Conservation (phyloP, 2,888 invertebrate species). For the Melieria crassipennis region DNA sequence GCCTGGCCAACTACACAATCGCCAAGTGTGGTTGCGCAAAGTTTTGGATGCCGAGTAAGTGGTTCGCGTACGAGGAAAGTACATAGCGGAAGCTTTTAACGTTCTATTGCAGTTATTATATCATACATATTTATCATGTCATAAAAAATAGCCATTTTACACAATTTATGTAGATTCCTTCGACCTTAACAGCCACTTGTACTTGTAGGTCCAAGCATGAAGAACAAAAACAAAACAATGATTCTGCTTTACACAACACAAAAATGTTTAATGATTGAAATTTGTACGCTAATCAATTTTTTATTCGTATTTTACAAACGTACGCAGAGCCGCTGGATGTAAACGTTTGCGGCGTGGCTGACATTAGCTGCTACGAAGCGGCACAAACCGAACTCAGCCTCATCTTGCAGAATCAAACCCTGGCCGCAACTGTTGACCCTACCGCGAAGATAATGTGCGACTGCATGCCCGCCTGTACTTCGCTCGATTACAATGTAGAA, state of each 20-base stretch:
- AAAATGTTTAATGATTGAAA: not conserved
- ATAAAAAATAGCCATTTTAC: no score
- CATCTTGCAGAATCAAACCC: constrained; percentile 56
- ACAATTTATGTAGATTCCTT: no score
- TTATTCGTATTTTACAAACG: no score
- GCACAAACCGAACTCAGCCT: constrained; percentile 57
- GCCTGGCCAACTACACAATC: constrained; percentile 74
- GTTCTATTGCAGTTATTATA: no score
- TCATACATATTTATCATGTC: no score
- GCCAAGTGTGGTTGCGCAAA: constrained; percentile 74
- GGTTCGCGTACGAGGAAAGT: no score
- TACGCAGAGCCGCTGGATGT: constrained; percentile 57
- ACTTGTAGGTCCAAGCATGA: not conserved
- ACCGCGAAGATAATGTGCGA: constrained; percentile 54
- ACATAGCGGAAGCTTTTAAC: no score
- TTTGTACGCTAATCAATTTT: not conserved
- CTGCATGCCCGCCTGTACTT: constrained; percentile 62
- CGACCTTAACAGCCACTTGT: no score
- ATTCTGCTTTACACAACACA: no score
- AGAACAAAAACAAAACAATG: not conserved
- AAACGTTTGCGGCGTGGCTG: constrained; percentile 60
- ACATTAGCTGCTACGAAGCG: constrained; percentile 58
- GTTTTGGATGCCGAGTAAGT: constrained; percentile 73
- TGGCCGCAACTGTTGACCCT: constrained; percentile 47
- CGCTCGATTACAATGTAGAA: constrained; percentile 62